A percentile compares a stretch with the other conserved stretches of the same genome.
Evolutionary conservation across 2,113 vertebrate species (phyloP).

Genomic region (Siniperca knerii): DNA sequence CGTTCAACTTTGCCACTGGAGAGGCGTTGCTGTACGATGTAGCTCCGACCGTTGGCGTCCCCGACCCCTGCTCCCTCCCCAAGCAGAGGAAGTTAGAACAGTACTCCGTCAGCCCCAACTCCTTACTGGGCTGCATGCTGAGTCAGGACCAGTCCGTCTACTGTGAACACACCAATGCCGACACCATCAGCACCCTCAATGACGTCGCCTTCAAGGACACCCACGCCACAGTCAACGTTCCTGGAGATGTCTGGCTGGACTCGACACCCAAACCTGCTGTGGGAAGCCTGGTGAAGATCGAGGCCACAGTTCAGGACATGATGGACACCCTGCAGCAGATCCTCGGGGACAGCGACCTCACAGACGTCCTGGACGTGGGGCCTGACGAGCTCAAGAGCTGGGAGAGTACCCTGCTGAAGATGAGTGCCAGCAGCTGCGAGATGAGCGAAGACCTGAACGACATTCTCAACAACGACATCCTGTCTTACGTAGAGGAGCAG

Average conservation of each 20-base stretch:
- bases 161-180: slow-evolving; percentile 61
- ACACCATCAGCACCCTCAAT: slow-evolving; percentile 66
- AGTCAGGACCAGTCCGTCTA: slow-evolving; percentile 83
- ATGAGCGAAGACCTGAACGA: slow-evolving; percentile 51
- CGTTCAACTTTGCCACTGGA: slow-evolving; percentile 85
- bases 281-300: slow-evolving; percentile 35
- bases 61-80: slow-evolving; percentile 52
- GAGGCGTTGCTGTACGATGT: slow-evolving; percentile 84
- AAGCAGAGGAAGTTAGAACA: slow-evolving; percentile 47
- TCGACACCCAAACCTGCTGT: fast-evolving
- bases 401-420: slow-evolving; percentile 80
- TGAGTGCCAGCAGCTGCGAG: slow-evolving; percentile 53
- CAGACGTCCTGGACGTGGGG: slow-evolving; percentile 27
- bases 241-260: slow-evolving; percentile 49
- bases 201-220: slow-evolving; percentile 78
- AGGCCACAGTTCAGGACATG: slow-evolving; percentile 67
- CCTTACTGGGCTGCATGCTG: slow-evolving; percentile 83
- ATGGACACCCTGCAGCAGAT: slow-evolving; percentile 80
- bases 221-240: slow-evolving; percentile 77
- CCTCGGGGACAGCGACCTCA: slow-evolving; percentile 38
- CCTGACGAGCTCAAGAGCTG: slow-evolving; percentile 73
- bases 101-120: slow-evolving; percentile 66
- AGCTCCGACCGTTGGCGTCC: slow-evolving; percentile 56
- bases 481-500: slow-evolving; percentile 78
- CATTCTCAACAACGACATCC: slow-evolving; percentile 64